Evolutionary conservation across 2,113 vertebrate genomes (phyloP).

Genomic region (Paramisgurnus dabryanus): DNA sequence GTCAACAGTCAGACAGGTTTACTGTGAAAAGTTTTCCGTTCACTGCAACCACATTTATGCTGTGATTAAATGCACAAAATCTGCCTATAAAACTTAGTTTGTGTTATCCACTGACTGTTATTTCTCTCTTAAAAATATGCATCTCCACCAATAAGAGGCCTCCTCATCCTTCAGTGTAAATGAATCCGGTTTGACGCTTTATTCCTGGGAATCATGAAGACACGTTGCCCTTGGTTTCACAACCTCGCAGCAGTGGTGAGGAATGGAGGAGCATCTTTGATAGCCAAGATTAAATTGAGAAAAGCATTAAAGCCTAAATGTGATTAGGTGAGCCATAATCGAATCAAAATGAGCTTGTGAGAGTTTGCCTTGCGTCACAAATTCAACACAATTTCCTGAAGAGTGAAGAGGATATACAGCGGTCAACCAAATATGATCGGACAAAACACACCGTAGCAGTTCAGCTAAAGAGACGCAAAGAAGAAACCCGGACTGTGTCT

Average conservation of each 20-base stretch:
- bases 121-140: no score
- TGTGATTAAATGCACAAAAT: background rate
- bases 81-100: background rate
- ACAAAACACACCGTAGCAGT: conserved; percentile 30
- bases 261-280: conserved; percentile 41
- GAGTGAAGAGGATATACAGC: conserved; percentile 44
- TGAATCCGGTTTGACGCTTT: conserved; percentile 6
- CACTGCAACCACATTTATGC: background rate
- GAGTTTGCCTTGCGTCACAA: conserved; percentile 52
- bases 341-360: conserved; percentile 50
- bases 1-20: conserved; percentile 3
- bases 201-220: conserved; percentile 13
- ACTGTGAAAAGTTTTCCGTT: background rate
- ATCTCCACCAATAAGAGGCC: background rate
- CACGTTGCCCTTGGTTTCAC: conserved; percentile 35
- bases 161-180: background rate
- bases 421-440: conserved; percentile 34
- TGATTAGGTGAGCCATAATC: conserved; percentile 56
- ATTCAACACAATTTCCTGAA: conserved; percentile 56
- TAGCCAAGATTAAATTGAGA: conserved; percentile 58
- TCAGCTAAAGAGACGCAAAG: background rate
- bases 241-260: conserved; percentile 22
- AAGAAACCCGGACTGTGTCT: background rate
- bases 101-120: background rate
- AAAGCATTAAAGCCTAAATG: conserved; percentile 55